Evolutionary conservation across 1,140 invertebrate species (phyloP), one percentile per base, ranked within the genome.

Genomic region (Cherax destructor): DNA sequence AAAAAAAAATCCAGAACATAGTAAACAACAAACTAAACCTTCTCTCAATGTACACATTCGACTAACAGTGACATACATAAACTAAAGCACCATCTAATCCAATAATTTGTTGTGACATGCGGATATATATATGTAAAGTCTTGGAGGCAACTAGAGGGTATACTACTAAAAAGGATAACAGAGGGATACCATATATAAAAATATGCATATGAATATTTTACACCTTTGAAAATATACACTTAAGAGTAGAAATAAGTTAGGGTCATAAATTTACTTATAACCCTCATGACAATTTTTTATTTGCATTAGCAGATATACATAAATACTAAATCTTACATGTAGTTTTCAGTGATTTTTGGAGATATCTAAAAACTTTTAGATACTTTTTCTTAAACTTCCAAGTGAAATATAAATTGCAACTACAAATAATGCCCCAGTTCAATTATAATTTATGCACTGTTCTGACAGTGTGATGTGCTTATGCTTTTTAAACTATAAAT

Each of bases 21-120:
- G 61, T 50, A 88, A 88, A 52, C n/a, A 83, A 24, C 50, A 74
- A 88, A 88, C 65, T 18, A 79, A 81, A 81, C 79, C 79, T 65
- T 81, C 77, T 81, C 30, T 79, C 10, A 88, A 65, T 74, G 69
- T 83, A 74, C 65, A 81, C 85, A 87, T 87, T 87, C 85, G 52
- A 61, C 85, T 87, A 87, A 87, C 85, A 87, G 79, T 87, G 85
- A 87, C 85, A 30, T 50, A 87, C 85, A 87, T 56, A 13, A 87
- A 87, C 85, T 87, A 72, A 87, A 87, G 85, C 85, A 87, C 30
- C 79, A 30, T 65, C 85, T 87, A 87, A 84, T 56, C 84, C 65
- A 86, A 86, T 61, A 41, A 41, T 18, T 50, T 77, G 61, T 78
- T 87, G 74, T 87, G 52, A 79, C 85, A 87, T 87, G 85, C 85